Conservation (phyloP, 2,113 vertebrate genomes). For the Phalacrocorax brasilianus region DNA sequence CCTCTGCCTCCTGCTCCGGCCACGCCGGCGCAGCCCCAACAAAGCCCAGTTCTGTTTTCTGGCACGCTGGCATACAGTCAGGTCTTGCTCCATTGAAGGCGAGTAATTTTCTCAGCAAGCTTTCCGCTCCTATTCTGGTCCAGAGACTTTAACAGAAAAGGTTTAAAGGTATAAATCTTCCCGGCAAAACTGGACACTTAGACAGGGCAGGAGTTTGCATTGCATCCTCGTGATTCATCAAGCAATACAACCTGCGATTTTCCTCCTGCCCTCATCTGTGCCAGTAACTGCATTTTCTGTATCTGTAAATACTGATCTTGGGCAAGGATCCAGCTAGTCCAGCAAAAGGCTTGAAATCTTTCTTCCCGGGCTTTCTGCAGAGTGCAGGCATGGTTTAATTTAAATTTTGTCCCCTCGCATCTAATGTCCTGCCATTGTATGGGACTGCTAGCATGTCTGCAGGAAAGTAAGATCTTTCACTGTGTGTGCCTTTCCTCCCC, state of each 20-base stretch:
- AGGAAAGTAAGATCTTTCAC: not conserved
- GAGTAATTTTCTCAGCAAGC: not conserved
- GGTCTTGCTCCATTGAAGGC: not conserved
- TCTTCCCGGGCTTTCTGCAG: not conserved
- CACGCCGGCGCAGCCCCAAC: not conserved
- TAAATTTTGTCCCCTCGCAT: fast-evolving
- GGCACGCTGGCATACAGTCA: fast-evolving
- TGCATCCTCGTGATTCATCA: not conserved
- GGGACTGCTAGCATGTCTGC: not conserved
- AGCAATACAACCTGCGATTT: not conserved
- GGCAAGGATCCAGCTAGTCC: not conserved
- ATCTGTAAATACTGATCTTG: not conserved
- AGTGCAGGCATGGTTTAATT: not conserved
- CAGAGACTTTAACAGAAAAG: not conserved
- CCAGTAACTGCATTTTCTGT: not conserved
- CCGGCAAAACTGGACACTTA: not conserved
- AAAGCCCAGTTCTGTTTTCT: not conserved
- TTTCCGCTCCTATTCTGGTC: not conserved
- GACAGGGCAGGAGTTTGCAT: not conserved
- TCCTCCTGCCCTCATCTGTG: not conserved
- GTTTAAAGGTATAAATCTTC: not conserved
- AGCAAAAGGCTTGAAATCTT: not conserved
- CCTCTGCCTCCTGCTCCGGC: not conserved
- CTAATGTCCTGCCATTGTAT: not conserved
- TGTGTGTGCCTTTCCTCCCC: not conserved